These are phyloP conservation scores for Laterallus jamaicensis DNA, from an alignment of 2,113 vertebrate species.

Conservation along the genomic window DNA sequence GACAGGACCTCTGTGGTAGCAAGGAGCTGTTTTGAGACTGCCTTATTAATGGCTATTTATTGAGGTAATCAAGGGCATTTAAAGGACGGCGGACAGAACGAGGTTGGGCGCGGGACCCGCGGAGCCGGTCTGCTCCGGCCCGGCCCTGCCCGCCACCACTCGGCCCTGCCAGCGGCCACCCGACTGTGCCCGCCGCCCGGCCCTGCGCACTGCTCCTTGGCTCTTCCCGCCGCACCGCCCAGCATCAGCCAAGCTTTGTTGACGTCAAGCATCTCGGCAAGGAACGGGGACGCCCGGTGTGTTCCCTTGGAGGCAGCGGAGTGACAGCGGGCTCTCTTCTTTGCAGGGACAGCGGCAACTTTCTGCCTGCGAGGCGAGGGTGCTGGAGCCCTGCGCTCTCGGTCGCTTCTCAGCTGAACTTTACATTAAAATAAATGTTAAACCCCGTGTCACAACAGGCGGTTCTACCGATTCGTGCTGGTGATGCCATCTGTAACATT, in stretches of 20 bases:
- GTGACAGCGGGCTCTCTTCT: background rate
- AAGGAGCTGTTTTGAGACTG: background rate
- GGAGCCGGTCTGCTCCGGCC: rapidly evolving
- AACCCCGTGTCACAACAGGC: background rate
- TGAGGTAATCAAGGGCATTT: background rate
- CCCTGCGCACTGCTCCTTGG: no score
- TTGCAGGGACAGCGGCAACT: background rate
- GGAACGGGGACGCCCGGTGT: background rate
- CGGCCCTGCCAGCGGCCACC: no score
- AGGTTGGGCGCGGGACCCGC: background rate
- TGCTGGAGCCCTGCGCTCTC: background rate
- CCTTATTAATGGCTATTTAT: background rate
- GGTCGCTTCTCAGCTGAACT: background rate
- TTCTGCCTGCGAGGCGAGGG: background rate
- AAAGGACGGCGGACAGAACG: background rate
- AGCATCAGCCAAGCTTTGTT: background rate
- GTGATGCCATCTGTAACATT: rapidly evolving
- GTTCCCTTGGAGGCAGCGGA: background rate
- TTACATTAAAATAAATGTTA: background rate
- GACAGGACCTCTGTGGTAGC: background rate
- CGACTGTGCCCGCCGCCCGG: no score
- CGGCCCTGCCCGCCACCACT: conserved; percentile 23
- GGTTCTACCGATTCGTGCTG: background rate
- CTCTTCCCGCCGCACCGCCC: background rate
- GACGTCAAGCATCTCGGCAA: background rate